phyloP scores from a whole-genome alignment of 30 jellyfish, hydroid and myxozoan genomes.

The Chrysaora quinquecirrha region DNA sequence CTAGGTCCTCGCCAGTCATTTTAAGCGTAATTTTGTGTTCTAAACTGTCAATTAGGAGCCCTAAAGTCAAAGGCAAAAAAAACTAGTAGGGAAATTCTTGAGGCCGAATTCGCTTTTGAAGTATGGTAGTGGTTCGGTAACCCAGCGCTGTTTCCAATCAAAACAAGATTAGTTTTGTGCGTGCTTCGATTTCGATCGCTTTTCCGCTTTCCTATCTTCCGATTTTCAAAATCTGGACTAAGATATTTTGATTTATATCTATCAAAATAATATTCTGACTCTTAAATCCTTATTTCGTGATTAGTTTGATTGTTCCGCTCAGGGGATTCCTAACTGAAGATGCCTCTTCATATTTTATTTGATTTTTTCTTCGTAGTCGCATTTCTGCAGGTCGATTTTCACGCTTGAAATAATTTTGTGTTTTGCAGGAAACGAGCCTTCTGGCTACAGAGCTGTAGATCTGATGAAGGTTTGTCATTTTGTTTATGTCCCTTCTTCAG shows the following conservation, averaged over 20 bases:
- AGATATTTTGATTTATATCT: background rate
- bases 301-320: too few species aligned
- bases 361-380: conserved; percentile 34
- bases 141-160: conserved; percentile 74
- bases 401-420: conserved; percentile 69
- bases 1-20: too few species aligned
- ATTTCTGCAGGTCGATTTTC: conserved; percentile 70
- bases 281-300: too few species aligned
- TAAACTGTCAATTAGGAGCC: too few species aligned
- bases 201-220: conserved; percentile 7
- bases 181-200: background rate
- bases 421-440: conserved; percentile 80
- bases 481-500: too few species aligned
- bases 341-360: conserved; percentile 14
- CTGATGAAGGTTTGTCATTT: conserved; percentile 96
- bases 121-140: conserved; percentile 81
- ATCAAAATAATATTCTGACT: too few species aligned
- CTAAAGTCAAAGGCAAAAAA: too few species aligned
- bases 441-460: conserved; percentile 97
- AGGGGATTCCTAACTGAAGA: conserved; percentile 67
- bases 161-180: conserved; percentile 53
- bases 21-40: too few species aligned
- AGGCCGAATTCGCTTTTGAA: conserved; percentile 63
- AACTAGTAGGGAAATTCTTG: conserved; percentile 11
- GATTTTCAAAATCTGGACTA: background rate